Conservation (phyloP, 2,113 vertebrate genomes). For the Malurus melanocephalus region DNA sequence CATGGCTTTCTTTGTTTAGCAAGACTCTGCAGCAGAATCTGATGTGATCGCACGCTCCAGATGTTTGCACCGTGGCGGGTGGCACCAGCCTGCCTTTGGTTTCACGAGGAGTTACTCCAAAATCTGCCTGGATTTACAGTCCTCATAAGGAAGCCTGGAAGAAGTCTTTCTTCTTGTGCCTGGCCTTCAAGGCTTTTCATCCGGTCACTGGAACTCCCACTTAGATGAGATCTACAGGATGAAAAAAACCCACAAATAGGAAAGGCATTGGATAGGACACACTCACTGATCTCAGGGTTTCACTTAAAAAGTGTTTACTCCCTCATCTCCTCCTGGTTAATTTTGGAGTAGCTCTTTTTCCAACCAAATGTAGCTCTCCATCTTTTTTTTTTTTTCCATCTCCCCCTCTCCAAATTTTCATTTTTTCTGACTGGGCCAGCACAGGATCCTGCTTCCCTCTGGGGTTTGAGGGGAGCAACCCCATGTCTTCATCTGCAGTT, state of each 20-base stretch:
- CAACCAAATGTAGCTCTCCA: neutral
- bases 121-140: neutral
- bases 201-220: neutral
- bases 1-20: neutral
- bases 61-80: neutral
- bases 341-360: neutral
- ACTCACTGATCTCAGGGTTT: neutral
- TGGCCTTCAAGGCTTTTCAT: neutral
- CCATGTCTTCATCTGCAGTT: neutral
- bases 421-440: neutral
- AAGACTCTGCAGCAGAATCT: neutral
- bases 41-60: neutral
- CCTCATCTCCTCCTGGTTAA: neutral
- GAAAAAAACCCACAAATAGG: neutral
- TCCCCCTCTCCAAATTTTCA: neutral
- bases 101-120: neutral
- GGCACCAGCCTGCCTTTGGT: neutral
- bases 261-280: neutral
- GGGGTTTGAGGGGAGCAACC: neutral
- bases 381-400: neutral
- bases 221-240: neutral
- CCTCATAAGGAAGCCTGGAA: neutral
- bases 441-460: neutral
- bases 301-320: neutral
- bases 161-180: neutral